Evolutionary conservation across 2,113 vertebrate genomes (phyloP).

Genomic region (Cochlearius cochlearius): DNA sequence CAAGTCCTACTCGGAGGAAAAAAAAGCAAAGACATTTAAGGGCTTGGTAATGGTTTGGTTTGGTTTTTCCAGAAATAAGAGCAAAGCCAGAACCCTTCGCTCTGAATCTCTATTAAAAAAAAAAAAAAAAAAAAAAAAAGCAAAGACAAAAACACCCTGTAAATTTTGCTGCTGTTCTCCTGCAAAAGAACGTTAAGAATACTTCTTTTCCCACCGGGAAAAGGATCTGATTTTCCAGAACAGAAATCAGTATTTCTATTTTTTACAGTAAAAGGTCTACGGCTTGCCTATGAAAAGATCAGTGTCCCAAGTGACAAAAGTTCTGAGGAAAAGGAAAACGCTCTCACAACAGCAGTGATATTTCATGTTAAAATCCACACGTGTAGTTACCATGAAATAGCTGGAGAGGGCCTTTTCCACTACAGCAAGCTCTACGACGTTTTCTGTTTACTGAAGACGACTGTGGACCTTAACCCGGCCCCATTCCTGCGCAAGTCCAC

Average conservation of each 20-base stretch:
- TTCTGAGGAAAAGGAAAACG: neutral
- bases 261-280: neutral
- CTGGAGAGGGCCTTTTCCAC: neutral
- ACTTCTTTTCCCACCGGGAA: neutral
- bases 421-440: accelerated
- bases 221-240: neutral
- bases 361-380: neutral
- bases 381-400: accelerated
- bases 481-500: neutral
- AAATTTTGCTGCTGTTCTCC: neutral
- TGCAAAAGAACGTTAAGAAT: neutral
- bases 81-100: neutral
- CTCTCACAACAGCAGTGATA: accelerated
- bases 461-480: neutral
- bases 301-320: neutral
- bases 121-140: neutral
- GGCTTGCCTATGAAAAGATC: neutral
- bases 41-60: neutral
- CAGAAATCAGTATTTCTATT: neutral
- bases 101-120: neutral
- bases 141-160: neutral
- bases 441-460: neutral
- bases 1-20: accelerated
- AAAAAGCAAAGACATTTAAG: neutral
- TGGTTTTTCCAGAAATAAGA: neutral